Conservation (phyloP, 2,113 vertebrate genomes). For the Zootoca vivipara region DNA sequence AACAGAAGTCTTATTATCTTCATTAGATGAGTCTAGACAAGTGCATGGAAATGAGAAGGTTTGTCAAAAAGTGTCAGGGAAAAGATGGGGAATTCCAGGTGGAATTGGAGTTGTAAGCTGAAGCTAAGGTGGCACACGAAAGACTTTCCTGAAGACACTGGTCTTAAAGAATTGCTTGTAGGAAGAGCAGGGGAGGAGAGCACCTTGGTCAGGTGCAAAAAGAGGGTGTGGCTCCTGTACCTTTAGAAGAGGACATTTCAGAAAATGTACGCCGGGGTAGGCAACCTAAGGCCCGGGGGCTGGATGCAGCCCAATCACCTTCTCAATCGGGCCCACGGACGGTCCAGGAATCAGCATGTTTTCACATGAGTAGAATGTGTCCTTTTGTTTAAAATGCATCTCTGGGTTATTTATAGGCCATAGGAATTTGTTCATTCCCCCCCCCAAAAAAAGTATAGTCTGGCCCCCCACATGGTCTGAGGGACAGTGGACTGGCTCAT, state of each 20-base stretch:
- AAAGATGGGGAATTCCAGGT: neutral
- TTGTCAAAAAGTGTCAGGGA: neutral
- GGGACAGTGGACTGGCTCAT: too few species aligned
- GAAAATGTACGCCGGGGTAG: too few species aligned
- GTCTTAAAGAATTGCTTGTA: neutral
- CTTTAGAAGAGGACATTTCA: neutral
- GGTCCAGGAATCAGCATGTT: too few species aligned
- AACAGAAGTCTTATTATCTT: neutral
- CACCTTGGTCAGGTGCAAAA: neutral
- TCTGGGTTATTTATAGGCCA: too few species aligned
- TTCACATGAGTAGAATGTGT: too few species aligned
- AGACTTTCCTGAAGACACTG: neutral
- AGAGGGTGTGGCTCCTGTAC: neutral
- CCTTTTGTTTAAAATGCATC: too few species aligned
- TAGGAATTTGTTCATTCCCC: too few species aligned
- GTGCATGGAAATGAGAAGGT: neutral
- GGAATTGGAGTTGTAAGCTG: neutral
- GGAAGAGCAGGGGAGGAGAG: neutral
- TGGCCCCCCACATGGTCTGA: too few species aligned
- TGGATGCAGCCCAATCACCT: too few species aligned
- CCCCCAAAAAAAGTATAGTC: too few species aligned
- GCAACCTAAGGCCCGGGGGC: too few species aligned
- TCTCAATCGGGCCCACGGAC: too few species aligned
- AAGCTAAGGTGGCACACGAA: neutral
- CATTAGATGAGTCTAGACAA: neutral